phyloP scores from a whole-genome alignment of 2,888 invertebrate species.

The Drosophila trichaetosa region DNA sequence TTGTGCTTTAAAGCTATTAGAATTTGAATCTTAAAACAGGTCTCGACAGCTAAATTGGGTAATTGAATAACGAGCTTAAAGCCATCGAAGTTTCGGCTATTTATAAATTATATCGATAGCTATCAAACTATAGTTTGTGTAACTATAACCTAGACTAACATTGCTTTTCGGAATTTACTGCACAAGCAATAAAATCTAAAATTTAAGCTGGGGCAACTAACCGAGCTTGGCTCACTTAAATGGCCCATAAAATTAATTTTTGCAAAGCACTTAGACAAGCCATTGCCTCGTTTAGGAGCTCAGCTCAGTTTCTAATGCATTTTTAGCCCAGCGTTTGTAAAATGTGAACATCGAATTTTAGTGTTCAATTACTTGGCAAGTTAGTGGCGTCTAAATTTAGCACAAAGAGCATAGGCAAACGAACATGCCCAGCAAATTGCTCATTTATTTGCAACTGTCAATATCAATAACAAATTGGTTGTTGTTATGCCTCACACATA shows the following conservation, averaged over 20 bases:
- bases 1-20: background rate
- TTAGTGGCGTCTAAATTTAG: slow-evolving; percentile 47
- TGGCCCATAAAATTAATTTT: slow-evolving; percentile 20
- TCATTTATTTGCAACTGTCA: slow-evolving; percentile 81
- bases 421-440: slow-evolving; percentile 71
- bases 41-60: background rate
- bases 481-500: slow-evolving; percentile 73
- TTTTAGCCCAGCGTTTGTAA: slow-evolving; percentile 12
- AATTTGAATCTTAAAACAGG: background rate
- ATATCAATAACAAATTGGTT: slow-evolving; percentile 81
- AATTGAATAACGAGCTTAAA: background rate
- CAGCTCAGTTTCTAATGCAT: slow-evolving; percentile 51
- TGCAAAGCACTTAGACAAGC: slow-evolving; percentile 13
- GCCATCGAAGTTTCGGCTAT: background rate
- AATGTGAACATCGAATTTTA: slow-evolving; percentile 10
- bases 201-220: slow-evolving; percentile 5
- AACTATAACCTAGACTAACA: background rate
- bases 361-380: slow-evolving; percentile 39
- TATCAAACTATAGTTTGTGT: background rate
- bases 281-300: slow-evolving; percentile 2
- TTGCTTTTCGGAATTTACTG: background rate
- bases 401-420: slow-evolving; percentile 30
- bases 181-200: slow-evolving; percentile 3
- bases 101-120: slow-evolving; percentile 9
- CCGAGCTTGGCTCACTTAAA: slow-evolving; percentile 11